Conservation (phyloP, 2,113 vertebrate species). For the Oryzias celebensis region DNA sequence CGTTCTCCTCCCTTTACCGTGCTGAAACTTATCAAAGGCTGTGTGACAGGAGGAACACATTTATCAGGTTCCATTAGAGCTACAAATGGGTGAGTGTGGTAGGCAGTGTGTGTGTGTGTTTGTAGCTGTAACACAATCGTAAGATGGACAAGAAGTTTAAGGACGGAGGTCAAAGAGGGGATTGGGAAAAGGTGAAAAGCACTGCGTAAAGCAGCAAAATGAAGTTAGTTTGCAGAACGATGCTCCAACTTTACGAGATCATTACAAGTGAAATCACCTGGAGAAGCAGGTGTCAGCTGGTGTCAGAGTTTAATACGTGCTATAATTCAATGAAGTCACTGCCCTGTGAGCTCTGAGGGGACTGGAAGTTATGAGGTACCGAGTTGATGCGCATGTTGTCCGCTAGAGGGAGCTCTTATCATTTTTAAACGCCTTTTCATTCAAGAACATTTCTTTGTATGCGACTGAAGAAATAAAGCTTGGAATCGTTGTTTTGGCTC, state of each 20-base stretch:
- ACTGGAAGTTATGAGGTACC: neutral
- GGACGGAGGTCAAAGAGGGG: constrained; percentile 13
- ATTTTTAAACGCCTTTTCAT: constrained; percentile 33
- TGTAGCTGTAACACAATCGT: constrained; percentile 10
- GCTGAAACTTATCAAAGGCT: constrained; percentile 38
- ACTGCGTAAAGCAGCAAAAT: constrained; percentile 13
- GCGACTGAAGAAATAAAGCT: constrained; percentile 18
- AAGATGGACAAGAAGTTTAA: constrained; percentile 1
- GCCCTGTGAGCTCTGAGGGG: neutral
- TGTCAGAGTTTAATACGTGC: constrained; percentile 21
- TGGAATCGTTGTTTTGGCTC: constrained; percentile 9
- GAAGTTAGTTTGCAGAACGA: neutral
- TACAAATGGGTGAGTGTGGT: constrained; percentile 2
- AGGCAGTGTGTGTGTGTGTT: neutral
- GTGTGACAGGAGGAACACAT: constrained; percentile 34
- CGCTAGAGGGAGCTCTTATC: constrained; percentile 68
- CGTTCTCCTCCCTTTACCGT: constrained; percentile 42
- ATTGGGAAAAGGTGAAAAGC: neutral
- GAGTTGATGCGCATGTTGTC: neutral
- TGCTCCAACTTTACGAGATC: constrained; percentile 17
- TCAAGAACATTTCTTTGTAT: neutral
- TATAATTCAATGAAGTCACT: constrained; percentile 20
- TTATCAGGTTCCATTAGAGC: constrained; percentile 40
- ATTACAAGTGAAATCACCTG: constrained; percentile 15
- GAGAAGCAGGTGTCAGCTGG: constrained; percentile 33